Percentiles rank a stretch among this genome's conserved stretches.
Evolutionary conservation across 2,888 invertebrate species (phyloP).

Genomic region (Chrysina gloriosa): DNA sequence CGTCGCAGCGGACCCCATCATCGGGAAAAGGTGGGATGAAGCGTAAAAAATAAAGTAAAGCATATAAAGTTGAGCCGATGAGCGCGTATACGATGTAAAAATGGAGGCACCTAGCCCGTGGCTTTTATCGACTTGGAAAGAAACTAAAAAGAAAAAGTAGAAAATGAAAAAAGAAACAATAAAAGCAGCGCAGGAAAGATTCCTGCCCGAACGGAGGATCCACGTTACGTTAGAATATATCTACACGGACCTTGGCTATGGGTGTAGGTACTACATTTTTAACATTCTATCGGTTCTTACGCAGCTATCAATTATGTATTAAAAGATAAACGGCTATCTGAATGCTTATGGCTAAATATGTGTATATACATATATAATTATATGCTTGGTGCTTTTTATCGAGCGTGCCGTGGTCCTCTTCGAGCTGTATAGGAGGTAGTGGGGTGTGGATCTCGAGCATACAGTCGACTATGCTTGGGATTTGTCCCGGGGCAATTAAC

Average conservation of each 20-base stretch:
- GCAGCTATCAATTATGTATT: constrained; percentile 67
- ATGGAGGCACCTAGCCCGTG: constrained; percentile 37
- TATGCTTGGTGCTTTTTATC: constrained; percentile 63
- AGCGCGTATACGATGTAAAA: constrained; percentile 17
- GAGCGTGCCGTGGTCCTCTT: constrained; percentile 57
- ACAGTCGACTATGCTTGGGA: constrained; percentile 46
- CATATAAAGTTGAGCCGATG: neutral
- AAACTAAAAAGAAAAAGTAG: constrained; percentile 5
- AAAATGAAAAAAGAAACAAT: constrained; percentile 25
- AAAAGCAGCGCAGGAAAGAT: constrained; percentile 9
- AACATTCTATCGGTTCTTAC: constrained; percentile 63
- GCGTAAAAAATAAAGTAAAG: neutral
- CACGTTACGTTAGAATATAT: constrained; percentile 58
- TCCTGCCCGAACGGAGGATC: constrained; percentile 3
- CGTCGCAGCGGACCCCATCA: constrained; percentile 21
- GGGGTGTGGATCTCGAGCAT: constrained; percentile 19
- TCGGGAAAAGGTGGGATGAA: constrained; percentile 19
- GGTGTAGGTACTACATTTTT: constrained; percentile 62
- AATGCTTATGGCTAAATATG: constrained; percentile 66
- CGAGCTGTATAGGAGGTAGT: constrained; percentile 51
- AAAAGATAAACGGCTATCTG: constrained; percentile 65
- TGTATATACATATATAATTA: constrained; percentile 67
- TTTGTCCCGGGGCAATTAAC: constrained; percentile 56
- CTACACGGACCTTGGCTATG: neutral
- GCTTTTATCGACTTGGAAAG: constrained; percentile 14